Evolutionary conservation across 2,113 vertebrate species (phyloP), one percentile per base, ranked within the genome.

Genomic region (Archilochus colubris): DNA sequence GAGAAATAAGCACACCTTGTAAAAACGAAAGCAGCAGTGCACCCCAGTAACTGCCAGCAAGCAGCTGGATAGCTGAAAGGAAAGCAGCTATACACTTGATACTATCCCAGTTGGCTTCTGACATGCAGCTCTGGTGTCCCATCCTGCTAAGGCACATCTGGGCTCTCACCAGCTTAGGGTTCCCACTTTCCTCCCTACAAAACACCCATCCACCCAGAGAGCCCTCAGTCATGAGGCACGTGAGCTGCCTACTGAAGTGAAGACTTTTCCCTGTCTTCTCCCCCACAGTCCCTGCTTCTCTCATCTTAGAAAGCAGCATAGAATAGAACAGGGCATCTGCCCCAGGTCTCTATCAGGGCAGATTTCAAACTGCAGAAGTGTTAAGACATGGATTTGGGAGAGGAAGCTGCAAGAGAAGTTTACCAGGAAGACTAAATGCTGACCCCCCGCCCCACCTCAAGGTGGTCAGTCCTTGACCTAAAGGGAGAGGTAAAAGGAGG

Each of bases 401-500:
- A 55, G 0, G 0, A 44, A 76, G 53, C 31, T 27, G 16, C 68
- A 61, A 61, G 63, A 8, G 8, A 13, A 9, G 27, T 63, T 16
- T 27, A 62, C 40, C 11, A 67, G 28, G 8, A n/a, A 40, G n/a
- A 28, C 55, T 64, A 22, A 84, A 76, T 0, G 0, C 22, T 50
- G 48, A 5, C 9, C 10, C 50, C 4, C 2, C 8, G 36, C 36
- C 36, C 36, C 36, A 38, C 36, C 36, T 40, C 40, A 3, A 6
- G 9, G n/a, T 14, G 31, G 25, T 40, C 8, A 3, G 31, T 31
- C 40, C 51, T 57, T 54, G 46, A 22, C 55, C 28, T 12, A 10
- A 11, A 0, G 5, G 12, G n/a, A 23, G 36, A 44, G 14, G 27
- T 16, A 36, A 1, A 0, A 1, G 2, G 16, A 30, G 20, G 50